These are phyloP conservation scores for Nemapogon koenigi DNA, from an alignment of 2,888 invertebrate species.

Conservation along the genomic window DNA sequence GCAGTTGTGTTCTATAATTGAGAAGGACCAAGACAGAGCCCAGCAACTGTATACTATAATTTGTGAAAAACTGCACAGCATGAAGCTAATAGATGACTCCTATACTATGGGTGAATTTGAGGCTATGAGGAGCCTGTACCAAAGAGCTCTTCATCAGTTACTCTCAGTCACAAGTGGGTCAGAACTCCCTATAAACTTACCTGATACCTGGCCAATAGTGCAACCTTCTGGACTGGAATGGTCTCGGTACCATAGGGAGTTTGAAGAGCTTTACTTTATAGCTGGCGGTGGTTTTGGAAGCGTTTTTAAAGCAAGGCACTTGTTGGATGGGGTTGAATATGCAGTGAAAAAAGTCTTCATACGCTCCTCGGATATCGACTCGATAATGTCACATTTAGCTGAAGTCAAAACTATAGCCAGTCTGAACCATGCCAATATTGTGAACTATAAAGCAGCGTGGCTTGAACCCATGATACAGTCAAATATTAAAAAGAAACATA, in stretches of 20 bases:
- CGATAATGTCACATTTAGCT: slow-evolving; percentile 70
- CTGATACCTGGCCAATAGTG: slow-evolving; percentile 57
- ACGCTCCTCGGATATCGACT: slow-evolving; percentile 67
- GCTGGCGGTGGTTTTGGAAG: slow-evolving; percentile 80
- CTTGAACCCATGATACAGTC: slow-evolving; percentile 70
- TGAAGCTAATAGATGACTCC: slow-evolving; percentile 74
- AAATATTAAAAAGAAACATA: slow-evolving; percentile 29
- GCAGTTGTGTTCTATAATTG: slow-evolving; percentile 70
- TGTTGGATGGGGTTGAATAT: slow-evolving; percentile 78
- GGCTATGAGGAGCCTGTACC: slow-evolving; percentile 71
- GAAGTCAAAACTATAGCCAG: slow-evolving; percentile 84
- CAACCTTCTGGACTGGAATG: slow-evolving; percentile 59
- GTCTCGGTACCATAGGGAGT: slow-evolving; percentile 74
- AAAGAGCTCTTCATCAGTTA: slow-evolving; percentile 69
- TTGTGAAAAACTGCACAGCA: slow-evolving; percentile 70
- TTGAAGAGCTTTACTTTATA: slow-evolving; percentile 72
- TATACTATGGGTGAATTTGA: slow-evolving; percentile 75
- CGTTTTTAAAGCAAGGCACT: slow-evolving; percentile 77
- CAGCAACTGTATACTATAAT: slow-evolving; percentile 70
- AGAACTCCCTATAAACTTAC: slow-evolving; percentile 53
- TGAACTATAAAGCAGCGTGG: slow-evolving; percentile 86
- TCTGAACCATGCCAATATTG: slow-evolving; percentile 80
- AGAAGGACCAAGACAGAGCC: slow-evolving; percentile 64
- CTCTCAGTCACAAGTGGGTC: slow-evolving; percentile 65
- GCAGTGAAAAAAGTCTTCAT: slow-evolving; percentile 81